Conservation (phyloP, 2,113 vertebrate species). For the Tenebrosternarchus preto region DNA sequence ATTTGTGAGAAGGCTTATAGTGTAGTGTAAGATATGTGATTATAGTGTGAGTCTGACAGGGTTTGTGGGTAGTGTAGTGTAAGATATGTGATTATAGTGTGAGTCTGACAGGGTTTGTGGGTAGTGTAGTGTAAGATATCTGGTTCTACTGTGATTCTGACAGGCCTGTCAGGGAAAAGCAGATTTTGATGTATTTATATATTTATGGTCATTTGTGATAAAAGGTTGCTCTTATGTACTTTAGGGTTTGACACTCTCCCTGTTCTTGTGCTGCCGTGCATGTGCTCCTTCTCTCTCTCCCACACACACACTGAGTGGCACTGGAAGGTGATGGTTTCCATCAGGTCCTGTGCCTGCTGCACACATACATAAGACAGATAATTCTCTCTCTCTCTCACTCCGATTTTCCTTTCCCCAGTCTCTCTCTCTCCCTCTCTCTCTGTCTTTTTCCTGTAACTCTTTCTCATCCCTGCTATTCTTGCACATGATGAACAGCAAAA, state of each 20-base stretch:
- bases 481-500: slow-evolving; percentile 28
- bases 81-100: no score
- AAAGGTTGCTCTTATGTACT: neutral
- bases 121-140: no score
- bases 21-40: neutral
- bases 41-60: no score
- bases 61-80: no score
- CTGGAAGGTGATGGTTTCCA: slow-evolving; percentile 74
- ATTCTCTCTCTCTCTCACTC: slow-evolving; percentile 9
- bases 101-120: no score
- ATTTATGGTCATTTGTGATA: no score
- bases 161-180: neutral
- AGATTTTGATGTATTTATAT: neutral
- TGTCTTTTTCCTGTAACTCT: neutral
- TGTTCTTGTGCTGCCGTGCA: neutral
- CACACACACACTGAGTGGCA: slow-evolving; percentile 68
- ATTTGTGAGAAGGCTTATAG: neutral
- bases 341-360: slow-evolving; percentile 63
- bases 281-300: slow-evolving; percentile 26
- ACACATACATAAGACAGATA: slow-evolving; percentile 33
- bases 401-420: neutral
- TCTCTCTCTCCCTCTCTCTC: neutral
- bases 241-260: neutral
- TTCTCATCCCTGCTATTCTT: slow-evolving; percentile 5
- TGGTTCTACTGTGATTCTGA: no score